Percentiles rank a stretch among this genome's conserved stretches.
Evolutionary conservation across 1,140 invertebrate genomes (phyloP).

Genomic region (Rhagoletis pomonella): DNA sequence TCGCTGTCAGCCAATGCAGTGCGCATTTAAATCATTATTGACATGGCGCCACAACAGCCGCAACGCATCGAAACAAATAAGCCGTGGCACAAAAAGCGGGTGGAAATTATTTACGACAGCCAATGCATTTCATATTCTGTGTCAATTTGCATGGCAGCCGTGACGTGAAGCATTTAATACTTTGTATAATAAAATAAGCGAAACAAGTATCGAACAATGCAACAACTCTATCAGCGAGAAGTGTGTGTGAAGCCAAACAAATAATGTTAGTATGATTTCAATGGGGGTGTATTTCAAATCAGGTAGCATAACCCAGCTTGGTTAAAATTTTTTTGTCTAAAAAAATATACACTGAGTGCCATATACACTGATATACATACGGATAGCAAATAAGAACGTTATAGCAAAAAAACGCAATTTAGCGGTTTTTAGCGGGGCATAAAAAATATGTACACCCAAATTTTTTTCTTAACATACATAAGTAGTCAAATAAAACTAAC

Average conservation of each 20-base stretch:
- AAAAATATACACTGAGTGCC: too few species aligned
- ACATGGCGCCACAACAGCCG: constrained; percentile 27
- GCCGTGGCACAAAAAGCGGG: neutral
- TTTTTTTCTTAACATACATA: too few species aligned
- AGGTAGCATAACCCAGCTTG: too few species aligned
- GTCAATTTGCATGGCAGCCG: neutral
- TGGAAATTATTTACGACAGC: neutral
- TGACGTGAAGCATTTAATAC: neutral
- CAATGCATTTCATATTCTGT: neutral
- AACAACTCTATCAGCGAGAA: neutral
- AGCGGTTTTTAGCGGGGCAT: too few species aligned
- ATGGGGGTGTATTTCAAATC: too few species aligned
- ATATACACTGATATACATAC: too few species aligned
- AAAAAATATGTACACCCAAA: too few species aligned
- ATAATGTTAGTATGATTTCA: too few species aligned
- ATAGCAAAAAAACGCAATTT: too few species aligned
- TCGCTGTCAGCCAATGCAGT: neutral
- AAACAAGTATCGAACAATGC: neutral
- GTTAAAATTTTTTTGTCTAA: too few species aligned
- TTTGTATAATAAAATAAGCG: neutral
- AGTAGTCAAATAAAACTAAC: too few species aligned
- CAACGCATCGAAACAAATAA: neutral
- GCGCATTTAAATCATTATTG: neutral
- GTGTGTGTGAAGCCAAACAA: neutral
- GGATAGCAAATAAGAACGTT: too few species aligned